Evolutionary conservation across 2,797 vertebrate species (phyloP), one percentile per base, ranked within the genome.

Genomic region (Scleropages formosus): DNA sequence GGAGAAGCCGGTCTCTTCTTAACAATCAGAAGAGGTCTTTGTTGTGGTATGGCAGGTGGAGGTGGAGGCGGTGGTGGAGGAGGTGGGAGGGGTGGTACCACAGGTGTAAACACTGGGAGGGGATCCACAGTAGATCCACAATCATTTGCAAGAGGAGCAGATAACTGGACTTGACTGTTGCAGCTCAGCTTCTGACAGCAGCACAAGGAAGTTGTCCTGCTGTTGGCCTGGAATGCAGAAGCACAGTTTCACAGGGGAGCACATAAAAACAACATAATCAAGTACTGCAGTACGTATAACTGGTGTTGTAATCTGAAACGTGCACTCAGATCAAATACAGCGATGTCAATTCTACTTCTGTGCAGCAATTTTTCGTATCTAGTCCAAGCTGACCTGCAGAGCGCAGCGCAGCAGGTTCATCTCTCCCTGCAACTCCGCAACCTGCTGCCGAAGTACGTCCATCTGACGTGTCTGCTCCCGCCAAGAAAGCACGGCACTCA

Each of bases 361-460:
- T 20, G 53, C 26, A 59, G n/a, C 8, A 18, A n/a, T 10, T 9
- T 12, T 59, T 31, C n/a, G 47, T 22, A 56, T 8, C 31, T 11
- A 27, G 46, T 11, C 46, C 12, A 0, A 27, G 65, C 77, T 49
- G 15, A 82, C 82, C 79, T 81, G 58, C 11, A 81, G 18, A 74
- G 64, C 62, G 20, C 63, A 75, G n/a, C 63, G 90, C 24, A 94
- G 82, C 49, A 85, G 86, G 61, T 71, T 77, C 72, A 95, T 82
- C 75, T 94, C 90, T 51, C n/a, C 80, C 86, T 94, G 89, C 81
- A 95, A 81, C 80, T 86, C 87, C 31, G 85, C 84, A 77, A 94
- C 80, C 74, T 88, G 89, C 77, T 90, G 84, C 79, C 84, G 90
- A 56, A 94, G 83, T 0, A 9, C 70, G 4, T 86, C 84, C 49